Conservation (phyloP, 2,888 invertebrate genomes). For the Ethmia dodecea region DNA sequence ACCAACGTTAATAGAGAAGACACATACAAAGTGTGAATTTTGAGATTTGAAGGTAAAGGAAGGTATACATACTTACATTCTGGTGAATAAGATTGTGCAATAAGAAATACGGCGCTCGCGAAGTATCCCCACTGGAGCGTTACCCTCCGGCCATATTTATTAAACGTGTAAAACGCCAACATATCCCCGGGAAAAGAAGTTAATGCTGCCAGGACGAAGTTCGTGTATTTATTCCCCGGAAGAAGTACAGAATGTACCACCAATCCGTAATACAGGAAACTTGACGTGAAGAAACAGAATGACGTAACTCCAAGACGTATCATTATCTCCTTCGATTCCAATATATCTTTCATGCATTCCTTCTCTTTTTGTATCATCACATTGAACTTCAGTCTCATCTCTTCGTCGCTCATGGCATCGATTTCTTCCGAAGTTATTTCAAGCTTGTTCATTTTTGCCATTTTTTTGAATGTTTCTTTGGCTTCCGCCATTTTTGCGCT, state of each 20-base stretch:
- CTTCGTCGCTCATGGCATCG: constrained; percentile 36
- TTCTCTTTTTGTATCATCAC: constrained; percentile 43
- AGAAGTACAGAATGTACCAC: constrained; percentile 48
- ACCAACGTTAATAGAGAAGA: too few species aligned
- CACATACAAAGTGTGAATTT: too few species aligned
- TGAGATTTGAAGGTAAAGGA: too few species aligned
- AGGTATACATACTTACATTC: constrained; percentile 58
- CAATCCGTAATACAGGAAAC: constrained; percentile 55
- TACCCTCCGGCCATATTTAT: constrained; percentile 46
- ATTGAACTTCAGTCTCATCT: constrained; percentile 40
- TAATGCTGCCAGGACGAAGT: constrained; percentile 47
- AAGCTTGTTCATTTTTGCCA: constrained; percentile 44
- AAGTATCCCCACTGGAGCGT: constrained; percentile 49
- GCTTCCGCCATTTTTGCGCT: constrained; percentile 44
- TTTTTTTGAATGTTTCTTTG: constrained; percentile 38
- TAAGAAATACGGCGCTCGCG: constrained; percentile 40
- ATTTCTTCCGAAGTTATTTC: constrained; percentile 39
- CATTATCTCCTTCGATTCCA: constrained; percentile 53
- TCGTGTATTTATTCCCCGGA: constrained; percentile 58
- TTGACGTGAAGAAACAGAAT: constrained; percentile 53
- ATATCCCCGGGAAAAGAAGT: constrained; percentile 58
- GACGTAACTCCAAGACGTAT: constrained; percentile 43
- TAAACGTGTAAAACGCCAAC: constrained; percentile 43
- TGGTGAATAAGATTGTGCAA: constrained; percentile 45
- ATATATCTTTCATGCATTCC: constrained; percentile 46